Percentiles rank a stretch among this genome's conserved stretches.
Evolutionary conservation across 2,888 invertebrate genomes (phyloP).

Genomic region (Callosobruchus maculatus): DNA sequence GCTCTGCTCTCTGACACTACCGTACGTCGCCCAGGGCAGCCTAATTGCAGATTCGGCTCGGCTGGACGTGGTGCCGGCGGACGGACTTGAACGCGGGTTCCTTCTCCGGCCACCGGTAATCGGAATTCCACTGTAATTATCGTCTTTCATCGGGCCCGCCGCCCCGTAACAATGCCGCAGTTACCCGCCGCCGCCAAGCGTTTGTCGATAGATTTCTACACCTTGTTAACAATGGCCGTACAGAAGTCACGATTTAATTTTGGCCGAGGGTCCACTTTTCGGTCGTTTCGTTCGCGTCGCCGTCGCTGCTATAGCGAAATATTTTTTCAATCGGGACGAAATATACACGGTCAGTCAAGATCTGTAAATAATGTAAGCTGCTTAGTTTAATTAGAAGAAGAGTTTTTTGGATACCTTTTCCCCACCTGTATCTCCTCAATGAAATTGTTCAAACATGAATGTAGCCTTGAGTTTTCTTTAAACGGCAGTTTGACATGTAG

Average conservation of each 20-base stretch:
- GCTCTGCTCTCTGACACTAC: neutral
- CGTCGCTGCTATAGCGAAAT: neutral
- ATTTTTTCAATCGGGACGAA: too few relatives aligned
- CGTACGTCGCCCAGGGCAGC: neutral
- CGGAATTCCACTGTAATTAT: conserved; percentile 11
- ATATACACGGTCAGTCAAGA: too few relatives aligned
- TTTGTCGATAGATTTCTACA: conserved; percentile 3
- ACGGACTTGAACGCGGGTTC: neutral
- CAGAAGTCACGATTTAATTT: neutral
- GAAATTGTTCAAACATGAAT: too few relatives aligned
- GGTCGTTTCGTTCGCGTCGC: neutral
- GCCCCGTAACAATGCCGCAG: conserved; percentile 4
- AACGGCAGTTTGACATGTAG: too few relatives aligned
- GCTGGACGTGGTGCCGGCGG: neutral
- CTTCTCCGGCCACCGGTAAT: neutral
- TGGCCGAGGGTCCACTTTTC: neutral
- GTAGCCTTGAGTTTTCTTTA: too few relatives aligned
- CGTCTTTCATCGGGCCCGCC: conserved; percentile 6
- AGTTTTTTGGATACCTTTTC: too few relatives aligned
- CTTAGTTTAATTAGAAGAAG: too few relatives aligned
- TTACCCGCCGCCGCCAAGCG: neutral
- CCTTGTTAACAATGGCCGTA: conserved; percentile 3
- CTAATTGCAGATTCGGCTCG: neutral
- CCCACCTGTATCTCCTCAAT: too few relatives aligned
- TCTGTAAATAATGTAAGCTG: too few relatives aligned